These are phyloP conservation scores for Hesperia comma DNA, from an alignment of 2,888 invertebrate species.

Conservation along the genomic window DNA sequence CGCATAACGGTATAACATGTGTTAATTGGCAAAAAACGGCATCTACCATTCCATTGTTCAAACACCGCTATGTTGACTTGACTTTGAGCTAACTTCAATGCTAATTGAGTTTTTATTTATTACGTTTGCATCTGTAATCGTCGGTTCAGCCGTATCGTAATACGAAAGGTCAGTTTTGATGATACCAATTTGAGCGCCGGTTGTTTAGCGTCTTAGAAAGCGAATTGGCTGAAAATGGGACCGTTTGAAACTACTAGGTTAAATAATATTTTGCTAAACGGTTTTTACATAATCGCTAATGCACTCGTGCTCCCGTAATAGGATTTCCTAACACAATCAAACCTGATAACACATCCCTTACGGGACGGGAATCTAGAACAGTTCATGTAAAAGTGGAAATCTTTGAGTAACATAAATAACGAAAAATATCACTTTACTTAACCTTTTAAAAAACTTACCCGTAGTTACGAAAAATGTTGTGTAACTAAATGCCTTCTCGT, in stretches of 20 bases:
- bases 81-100: conserved; percentile 52
- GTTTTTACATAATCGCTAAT: too few relatives aligned
- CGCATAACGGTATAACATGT: conserved; percentile 41
- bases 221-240: neutral
- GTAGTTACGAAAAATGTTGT: too few relatives aligned
- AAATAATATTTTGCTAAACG: too few relatives aligned
- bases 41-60: conserved; percentile 42
- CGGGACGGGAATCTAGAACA: too few relatives aligned
- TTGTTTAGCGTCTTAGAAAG: conserved; percentile 35
- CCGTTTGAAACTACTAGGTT: neutral
- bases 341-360: too few relatives aligned
- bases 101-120: conserved; percentile 44
- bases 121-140: conserved; percentile 47
- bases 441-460: too few relatives aligned
- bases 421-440: too few relatives aligned
- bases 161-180: conserved; percentile 47
- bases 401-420: too few relatives aligned
- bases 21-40: conserved; percentile 44
- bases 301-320: too few relatives aligned
- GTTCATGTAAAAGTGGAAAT: too few relatives aligned
- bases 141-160: conserved; percentile 28
- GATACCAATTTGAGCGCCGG: conserved; percentile 34
- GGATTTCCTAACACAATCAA: too few relatives aligned
- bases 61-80: conserved; percentile 48
- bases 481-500: too few relatives aligned